phyloP scores from a whole-genome alignment of 2,797 vertebrate genomes.

The Typhlichthys eigenmanni region DNA sequence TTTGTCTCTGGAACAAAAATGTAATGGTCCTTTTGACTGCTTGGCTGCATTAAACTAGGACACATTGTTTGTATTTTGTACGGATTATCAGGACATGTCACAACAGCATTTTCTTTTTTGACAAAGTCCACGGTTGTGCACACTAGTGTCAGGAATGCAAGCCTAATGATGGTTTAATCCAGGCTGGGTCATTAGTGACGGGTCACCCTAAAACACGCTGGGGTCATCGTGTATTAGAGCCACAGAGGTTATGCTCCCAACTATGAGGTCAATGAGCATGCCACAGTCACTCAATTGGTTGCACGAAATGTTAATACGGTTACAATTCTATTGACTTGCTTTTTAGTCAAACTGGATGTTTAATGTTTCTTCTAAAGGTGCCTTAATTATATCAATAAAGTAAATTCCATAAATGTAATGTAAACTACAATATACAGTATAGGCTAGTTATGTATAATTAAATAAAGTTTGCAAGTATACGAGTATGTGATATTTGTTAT shows the following conservation, averaged over 20 bases:
- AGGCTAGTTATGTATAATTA: no score
- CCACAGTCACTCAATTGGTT: slow-evolving; percentile 17
- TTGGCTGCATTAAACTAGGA: slow-evolving; percentile 36
- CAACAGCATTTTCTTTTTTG: slow-evolving; percentile 75
- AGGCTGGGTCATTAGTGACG: slow-evolving; percentile 61
- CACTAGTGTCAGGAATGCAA: slow-evolving; percentile 73
- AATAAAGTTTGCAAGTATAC: no score
- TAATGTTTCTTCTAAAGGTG: no score
- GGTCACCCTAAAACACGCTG: slow-evolving; percentile 66
- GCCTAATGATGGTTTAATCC: slow-evolving; percentile 78
- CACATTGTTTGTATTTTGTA: slow-evolving; percentile 67
- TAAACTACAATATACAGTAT: no score
- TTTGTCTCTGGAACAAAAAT: slow-evolving; percentile 52
- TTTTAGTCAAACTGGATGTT: no score
- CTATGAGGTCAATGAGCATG: slow-evolving; percentile 54
- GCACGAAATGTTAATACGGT: no score
- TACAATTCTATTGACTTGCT: no score
- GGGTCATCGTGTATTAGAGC: slow-evolving; percentile 57
- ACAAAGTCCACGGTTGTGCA: slow-evolving; percentile 74
- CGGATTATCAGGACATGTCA: slow-evolving; percentile 79
- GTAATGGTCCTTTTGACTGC: slow-evolving; percentile 48
- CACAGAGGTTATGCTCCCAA: slow-evolving; percentile 34
- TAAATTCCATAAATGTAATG: no score
- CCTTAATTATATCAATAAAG: no score
- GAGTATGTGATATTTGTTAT: no score